phyloP scores from a whole-genome alignment of 2,888 invertebrate species.

The Graphium colonna region DNA sequence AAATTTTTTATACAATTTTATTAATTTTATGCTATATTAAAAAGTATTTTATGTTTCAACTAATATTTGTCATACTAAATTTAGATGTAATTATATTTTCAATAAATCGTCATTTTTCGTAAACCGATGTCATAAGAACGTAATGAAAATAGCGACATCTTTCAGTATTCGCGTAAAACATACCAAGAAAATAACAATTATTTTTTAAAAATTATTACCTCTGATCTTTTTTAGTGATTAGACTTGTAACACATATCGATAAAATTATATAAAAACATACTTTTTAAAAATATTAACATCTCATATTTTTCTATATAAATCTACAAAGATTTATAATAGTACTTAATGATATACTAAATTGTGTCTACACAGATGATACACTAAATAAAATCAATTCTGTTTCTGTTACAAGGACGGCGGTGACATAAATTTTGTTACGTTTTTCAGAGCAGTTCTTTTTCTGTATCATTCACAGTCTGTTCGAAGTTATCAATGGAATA shows the following conservation, averaged over 20 bases:
- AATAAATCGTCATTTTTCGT: neutral
- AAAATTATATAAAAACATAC: neutral
- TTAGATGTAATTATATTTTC: no score
- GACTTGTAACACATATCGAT: neutral
- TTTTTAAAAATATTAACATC: neutral
- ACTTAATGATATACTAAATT: neutral
- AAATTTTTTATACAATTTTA: neutral
- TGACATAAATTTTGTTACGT: constrained; percentile 12
- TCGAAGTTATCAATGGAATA: neutral
- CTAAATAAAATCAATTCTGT: constrained; percentile 18
- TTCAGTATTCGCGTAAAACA: constrained; percentile 9
- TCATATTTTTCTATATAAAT: neutral
- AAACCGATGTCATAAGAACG: constrained; percentile 12
- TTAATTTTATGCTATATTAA: neutral
- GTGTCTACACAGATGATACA: constrained; percentile 6
- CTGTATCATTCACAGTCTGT: neutral
- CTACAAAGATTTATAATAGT: neutral
- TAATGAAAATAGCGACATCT: constrained; percentile 17
- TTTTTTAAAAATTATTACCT: constrained; percentile 10
- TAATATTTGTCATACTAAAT: constrained; percentile 2
- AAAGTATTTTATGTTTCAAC: no score
- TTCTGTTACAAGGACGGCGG: constrained; percentile 18
- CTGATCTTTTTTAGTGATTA: constrained; percentile 1
- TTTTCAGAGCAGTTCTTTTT: neutral
- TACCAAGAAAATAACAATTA: constrained; percentile 9